Evolutionary conservation across 2,888 invertebrate genomes (phyloP).

Genomic region (Drosophila pseudotakahashii): DNA sequence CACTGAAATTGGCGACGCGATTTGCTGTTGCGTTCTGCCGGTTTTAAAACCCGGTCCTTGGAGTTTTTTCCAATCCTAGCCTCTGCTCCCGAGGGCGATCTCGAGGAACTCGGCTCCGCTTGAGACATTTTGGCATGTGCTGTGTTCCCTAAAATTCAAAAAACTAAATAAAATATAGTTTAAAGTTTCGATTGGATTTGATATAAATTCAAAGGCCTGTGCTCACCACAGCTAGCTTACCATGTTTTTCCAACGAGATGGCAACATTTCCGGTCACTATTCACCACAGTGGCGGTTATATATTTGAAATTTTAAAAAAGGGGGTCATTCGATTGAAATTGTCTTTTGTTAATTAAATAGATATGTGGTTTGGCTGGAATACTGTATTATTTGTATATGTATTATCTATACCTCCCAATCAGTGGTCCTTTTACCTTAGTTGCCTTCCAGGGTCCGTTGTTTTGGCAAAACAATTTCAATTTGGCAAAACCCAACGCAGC

Average conservation of each 20-base stretch:
- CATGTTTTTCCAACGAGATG: background rate
- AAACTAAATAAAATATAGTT: background rate
- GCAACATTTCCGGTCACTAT: background rate
- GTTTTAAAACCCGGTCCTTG: background rate
- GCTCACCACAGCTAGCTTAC: background rate
- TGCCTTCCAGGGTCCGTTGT: slow-evolving; percentile 25
- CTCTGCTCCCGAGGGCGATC: background rate
- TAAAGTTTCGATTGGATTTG: background rate
- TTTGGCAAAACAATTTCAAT: slow-evolving; percentile 74
- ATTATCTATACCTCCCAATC: background rate
- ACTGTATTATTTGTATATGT: background rate
- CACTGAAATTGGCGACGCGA: slow-evolving; percentile 19
- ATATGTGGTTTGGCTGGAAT: background rate
- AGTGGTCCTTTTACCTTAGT: background rate
- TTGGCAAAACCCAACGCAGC: slow-evolving; percentile 70
- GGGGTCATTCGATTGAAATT: background rate
- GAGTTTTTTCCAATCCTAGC: background rate
- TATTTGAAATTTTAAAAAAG: background rate
- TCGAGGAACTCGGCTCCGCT: background rate
- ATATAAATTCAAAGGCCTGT: slow-evolving; percentile 1
- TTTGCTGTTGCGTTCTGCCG: background rate
- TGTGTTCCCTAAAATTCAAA: background rate
- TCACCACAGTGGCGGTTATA: slow-evolving; percentile 1
- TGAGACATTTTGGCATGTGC: background rate
- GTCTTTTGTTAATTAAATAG: background rate